A percentile compares a stretch with the other conserved stretches of the same genome.
Evolutionary conservation across 2,113 vertebrate species (phyloP).

Genomic region (Leptosomus discolor): DNA sequence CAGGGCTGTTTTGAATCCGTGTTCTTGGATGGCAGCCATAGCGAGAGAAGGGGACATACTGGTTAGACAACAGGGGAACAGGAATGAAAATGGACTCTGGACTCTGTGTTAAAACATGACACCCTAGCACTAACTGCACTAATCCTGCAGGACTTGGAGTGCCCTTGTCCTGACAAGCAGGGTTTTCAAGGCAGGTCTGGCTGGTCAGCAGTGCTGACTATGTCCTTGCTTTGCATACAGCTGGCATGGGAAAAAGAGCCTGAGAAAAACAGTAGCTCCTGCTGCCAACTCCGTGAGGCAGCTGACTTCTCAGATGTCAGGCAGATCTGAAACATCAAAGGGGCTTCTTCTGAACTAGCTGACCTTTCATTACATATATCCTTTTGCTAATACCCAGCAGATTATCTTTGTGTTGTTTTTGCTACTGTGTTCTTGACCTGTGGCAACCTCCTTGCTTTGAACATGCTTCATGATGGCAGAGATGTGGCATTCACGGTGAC

Average conservation of each 20-base stretch:
- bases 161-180: neutral
- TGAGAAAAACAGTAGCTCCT: neutral
- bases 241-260: neutral
- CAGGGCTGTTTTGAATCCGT: neutral
- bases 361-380: neutral
- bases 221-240: neutral
- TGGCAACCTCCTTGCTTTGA: neutral
- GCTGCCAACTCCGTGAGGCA: neutral
- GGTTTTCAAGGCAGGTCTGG: neutral
- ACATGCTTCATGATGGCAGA: neutral
- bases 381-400: neutral
- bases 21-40: neutral
- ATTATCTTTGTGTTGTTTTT: slow-evolving; percentile 19
- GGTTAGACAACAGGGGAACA: neutral
- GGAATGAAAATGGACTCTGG: neutral
- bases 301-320: neutral
- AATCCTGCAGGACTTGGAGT: neutral
- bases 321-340: slow-evolving; percentile 5
- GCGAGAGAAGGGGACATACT: neutral
- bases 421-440: neutral
- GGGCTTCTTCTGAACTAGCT: neutral
- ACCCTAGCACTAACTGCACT: neutral
- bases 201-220: neutral
- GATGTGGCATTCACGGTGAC: neutral
- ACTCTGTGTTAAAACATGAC: neutral